Base-by-base conservation (phyloP, 1,140 invertebrate genomes). In the Hylaeus anthracinus region DNA sequence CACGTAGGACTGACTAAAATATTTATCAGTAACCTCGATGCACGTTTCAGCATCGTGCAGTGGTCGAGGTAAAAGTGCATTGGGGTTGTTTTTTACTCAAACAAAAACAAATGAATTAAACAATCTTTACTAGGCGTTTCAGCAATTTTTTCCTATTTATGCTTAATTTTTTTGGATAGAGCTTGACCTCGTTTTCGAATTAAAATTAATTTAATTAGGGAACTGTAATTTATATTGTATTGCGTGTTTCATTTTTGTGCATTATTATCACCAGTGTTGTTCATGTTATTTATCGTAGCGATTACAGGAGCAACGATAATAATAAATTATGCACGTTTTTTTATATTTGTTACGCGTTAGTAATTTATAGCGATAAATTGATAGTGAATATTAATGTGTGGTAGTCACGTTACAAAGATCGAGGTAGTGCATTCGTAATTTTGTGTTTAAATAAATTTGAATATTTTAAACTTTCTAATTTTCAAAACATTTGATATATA, bases 281-380 rank as follows among this genome's bases (percentile, higher is more conserved):
- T 60, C 43, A 51, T 45, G 65, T 51, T 51, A 66, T 41, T 64
- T 64, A 73, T 64, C 60, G 14, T 26, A 6, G 48, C 37, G 72
- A 73, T 73, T 63, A n/a, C 15, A 39, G 41, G n/a, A 5, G 53
- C 3, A 60, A n/a, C 10, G 26, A 5, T 9, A 45, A 39, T 39
- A 43, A 58, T 43, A 48, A 69, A 67, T 73, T 51, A 64, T 41
- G 12, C 72, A 14, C 37, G 41, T 3, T 12, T 10, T 64, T 51
- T 63, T 37, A 12, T 8, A 8, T 60, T 26, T 26, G 26, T 26
- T 43, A 12, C 10, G 14, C 5, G 12, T 37, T 37, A n/a, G 45
- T 45, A 12, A 60, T 53, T 53, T 15, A 41, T 6, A 3, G 5
- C 15, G 26, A 73, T 51, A 64, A 73, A 64, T 48, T 12, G 15